phyloP scores from a whole-genome alignment of 2,888 invertebrate species.

The Acanthoscelides obtectus region DNA sequence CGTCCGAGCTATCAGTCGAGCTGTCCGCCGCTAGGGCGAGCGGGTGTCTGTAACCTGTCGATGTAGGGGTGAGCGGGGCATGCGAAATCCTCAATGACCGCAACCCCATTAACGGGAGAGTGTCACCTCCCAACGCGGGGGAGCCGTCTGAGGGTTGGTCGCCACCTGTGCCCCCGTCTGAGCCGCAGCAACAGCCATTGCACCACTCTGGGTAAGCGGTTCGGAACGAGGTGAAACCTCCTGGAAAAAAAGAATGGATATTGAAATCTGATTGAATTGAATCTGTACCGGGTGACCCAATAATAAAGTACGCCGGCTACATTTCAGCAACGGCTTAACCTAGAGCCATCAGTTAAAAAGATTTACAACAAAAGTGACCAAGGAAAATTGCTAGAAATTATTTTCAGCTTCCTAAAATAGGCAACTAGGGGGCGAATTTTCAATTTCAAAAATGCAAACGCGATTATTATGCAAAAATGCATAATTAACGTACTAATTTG shows the following conservation, averaged over 20 bases:
- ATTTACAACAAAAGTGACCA: no score
- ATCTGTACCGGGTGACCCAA: no score
- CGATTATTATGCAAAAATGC: no score
- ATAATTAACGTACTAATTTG: no score
- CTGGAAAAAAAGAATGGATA: constrained; percentile 64
- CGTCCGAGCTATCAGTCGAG: constrained; percentile 47
- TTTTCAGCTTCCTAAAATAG: no score
- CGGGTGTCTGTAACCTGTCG: constrained; percentile 40
- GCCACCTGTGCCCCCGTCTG: constrained; percentile 33
- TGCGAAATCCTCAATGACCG: constrained; percentile 44
- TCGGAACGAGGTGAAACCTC: constrained; percentile 81
- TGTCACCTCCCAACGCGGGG: constrained; percentile 32
- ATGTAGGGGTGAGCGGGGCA: constrained; percentile 34
- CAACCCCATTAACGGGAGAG: constrained; percentile 43
- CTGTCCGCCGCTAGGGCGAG: constrained; percentile 45
- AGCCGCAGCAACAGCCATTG: constrained; percentile 64
- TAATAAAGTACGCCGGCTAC: no score
- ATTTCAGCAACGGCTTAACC: no score
- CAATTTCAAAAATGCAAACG: no score
- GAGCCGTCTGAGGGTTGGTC: constrained; percentile 30
- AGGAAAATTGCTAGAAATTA: no score
- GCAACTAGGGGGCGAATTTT: no score
- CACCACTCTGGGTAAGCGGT: constrained; percentile 89
- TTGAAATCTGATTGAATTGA: no score
- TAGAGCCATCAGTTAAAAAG: no score